These are phyloP conservation scores for Drosophila dives DNA, from an alignment of 2,888 invertebrate genomes.

Conservation along the genomic window DNA sequence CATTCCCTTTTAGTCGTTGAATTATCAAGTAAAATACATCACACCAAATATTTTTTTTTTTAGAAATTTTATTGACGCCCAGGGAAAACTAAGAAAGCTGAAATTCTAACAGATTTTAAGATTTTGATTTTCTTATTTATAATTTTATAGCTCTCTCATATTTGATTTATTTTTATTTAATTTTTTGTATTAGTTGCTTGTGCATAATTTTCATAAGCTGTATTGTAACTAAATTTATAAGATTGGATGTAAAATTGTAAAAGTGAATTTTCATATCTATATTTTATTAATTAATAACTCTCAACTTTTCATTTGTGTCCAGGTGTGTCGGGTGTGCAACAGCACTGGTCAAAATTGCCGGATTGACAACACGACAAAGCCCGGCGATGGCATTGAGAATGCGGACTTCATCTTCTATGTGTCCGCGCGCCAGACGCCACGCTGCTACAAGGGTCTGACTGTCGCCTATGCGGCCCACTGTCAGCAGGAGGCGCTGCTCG, in stretches of 20 bases:
- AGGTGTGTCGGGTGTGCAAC: slow-evolving; percentile 95
- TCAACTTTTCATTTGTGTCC: background rate
- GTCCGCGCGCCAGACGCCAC: slow-evolving; percentile 95
- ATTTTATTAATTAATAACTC: background rate
- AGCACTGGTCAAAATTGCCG: slow-evolving; percentile 93
- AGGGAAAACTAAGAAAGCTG: background rate
- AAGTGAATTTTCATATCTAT: background rate
- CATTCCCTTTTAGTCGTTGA: background rate
- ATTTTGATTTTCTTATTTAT: background rate
- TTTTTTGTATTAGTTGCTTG: no score
- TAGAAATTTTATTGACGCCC: background rate
- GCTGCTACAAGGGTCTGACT: slow-evolving; percentile 96
- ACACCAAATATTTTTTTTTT: background rate
- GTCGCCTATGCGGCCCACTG: slow-evolving; percentile 99
- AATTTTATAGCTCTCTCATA: background rate
- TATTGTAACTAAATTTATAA: background rate
- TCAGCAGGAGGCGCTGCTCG: slow-evolving; percentile 96
- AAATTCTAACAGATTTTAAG: background rate
- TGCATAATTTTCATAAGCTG: background rate
- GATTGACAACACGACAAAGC: slow-evolving; percentile 86
- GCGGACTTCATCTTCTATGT: slow-evolving; percentile 99
- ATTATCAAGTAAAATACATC: background rate
- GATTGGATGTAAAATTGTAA: no score
- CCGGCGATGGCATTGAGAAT: slow-evolving; percentile 90
- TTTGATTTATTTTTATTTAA: no score